These are phyloP conservation scores for Sinocyclocheilus rhinocerous DNA, from an alignment of 2,113 vertebrate genomes.

Conservation along the genomic window DNA sequence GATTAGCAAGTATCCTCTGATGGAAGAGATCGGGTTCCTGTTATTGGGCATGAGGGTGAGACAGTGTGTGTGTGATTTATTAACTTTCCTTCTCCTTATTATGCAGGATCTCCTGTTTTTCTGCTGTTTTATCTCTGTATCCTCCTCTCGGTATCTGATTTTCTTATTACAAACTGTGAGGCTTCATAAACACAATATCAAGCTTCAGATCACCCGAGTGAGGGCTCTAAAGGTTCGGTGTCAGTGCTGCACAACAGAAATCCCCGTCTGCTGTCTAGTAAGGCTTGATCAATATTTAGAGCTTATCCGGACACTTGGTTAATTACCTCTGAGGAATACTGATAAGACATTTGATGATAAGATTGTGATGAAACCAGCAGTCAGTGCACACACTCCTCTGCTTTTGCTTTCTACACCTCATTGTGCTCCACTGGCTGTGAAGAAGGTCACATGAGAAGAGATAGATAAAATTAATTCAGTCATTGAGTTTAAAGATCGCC, in stretches of 20 bases:
- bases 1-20: conserved; percentile 56
- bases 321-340: conserved; percentile 44
- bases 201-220: conserved; percentile 10
- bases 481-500: conserved; percentile 2
- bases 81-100: background rate
- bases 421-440: background rate
- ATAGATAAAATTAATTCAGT: background rate
- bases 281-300: conserved; percentile 37
- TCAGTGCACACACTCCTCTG: background rate
- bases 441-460: conserved; percentile 20
- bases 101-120: background rate
- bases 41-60: conserved; percentile 59
- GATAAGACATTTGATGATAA: conserved; percentile 40
- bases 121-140: conserved; percentile 3
- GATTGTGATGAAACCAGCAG: conserved; percentile 19
- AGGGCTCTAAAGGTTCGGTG: background rate
- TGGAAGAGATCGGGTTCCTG: conserved; percentile 57
- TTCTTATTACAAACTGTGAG: background rate
- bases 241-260: conserved; percentile 5
- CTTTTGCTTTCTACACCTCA: background rate
- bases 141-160: background rate
- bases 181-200: background rate
- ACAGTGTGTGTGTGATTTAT: background rate
- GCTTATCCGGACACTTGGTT: conserved; percentile 34
- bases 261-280: background rate